Base-by-base conservation (phyloP, 2,888 invertebrate species). In the Lamproptera curius region DNA sequence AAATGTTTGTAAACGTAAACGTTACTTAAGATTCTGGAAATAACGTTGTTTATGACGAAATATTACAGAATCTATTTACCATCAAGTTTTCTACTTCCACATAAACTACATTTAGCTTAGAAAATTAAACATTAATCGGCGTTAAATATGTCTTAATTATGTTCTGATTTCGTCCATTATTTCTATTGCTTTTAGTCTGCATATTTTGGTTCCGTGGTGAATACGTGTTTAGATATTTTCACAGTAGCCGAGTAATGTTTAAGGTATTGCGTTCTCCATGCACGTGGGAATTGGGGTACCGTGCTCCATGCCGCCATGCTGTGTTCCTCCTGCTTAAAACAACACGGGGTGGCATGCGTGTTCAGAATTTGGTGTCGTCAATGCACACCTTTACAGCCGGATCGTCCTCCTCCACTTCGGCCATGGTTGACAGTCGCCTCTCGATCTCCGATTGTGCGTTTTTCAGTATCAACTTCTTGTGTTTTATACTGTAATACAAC, bases 331-430 rank as follows among this genome's bases (percentile, higher is more conserved):
- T 54, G 49, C 54, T 57, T 55, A 42, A 57, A 57, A 59, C 37
- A 55, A 60, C 53, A 53, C 48, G 61, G 55, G 54, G 48, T 56
- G 55, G 55, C 57, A 50, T 50, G 49, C 49, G 36, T 69, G 64
- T 65, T 84, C 71, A 88, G 67, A 89, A 89, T 65, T 82, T 88
- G 61, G 88, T 87, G 70, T 85, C 86, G 59, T 68, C 75, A 62
- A 77, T 69, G 76, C 86, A 81, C 76, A 88, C 88, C 88, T 88
- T 88, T 56, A 74, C 54, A 31, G 77, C 74, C 50, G 90, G 90
- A 61, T 93, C 93, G 58, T 94, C 94, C 73, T 94, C 95, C 58
- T 96, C 95, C 54, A 94, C 94, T 76, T 96, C 95, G 53, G 92
- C 92, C 95, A 96, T 96, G 23, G 94, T 95, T 16, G 96, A 95